Evolutionary conservation across 37 sponge, comb jelly and placozoan genomes (phyloP), one percentile per base, ranked within the genome.

Genomic region (Bolinopsis microptera): DNA sequence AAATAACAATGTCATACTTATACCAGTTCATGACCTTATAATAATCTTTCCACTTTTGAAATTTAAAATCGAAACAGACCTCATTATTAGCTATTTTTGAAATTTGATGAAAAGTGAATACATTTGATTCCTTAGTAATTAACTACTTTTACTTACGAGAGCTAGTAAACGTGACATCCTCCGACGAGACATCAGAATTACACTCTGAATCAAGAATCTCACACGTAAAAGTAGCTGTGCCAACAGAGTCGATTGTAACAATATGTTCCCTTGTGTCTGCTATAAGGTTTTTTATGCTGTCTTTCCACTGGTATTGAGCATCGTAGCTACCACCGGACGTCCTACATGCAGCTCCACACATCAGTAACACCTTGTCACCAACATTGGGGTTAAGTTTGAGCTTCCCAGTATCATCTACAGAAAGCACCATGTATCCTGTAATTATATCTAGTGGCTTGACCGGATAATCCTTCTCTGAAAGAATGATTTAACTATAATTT

Each of bases 321-420:
- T 33, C 80, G 9, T 35, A 32, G 18, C 80, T 77, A 3, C 80
- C 80, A 32, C 21, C 18, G 32, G 35, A 16, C 3, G 80, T 35
- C 21, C 80, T 77, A 77, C 80, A 77, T 16, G 37, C 80, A 77
- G 36, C 80, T 33, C 80, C 80, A 77, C 80, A 77, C 80, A 77
- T 77, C 36, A 77, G 36, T 3, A 77, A 32, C 37, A 77, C 80
- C 5, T 35, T 34, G 18, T 77, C 80, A 35, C 80, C 80, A 1
- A 77, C 80, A 35, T 34, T 77, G 1, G 80, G 80, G 1, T 35
- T 36, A 32, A 36, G 33, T 34, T 34, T 77, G 33, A 77, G 16
- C 36, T 77, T 77, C 61, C 13, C 61, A 27, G 33, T 36, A 21
- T 34, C 33, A 36, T 32, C 37, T 1, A 77, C 80, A 77, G 80